A percentile compares a stretch with the other conserved stretches of the same genome.
phyloP scores from a whole-genome alignment of 37 sponge, comb jelly and placozoan genomes.

The Halichondria panicea region DNA sequence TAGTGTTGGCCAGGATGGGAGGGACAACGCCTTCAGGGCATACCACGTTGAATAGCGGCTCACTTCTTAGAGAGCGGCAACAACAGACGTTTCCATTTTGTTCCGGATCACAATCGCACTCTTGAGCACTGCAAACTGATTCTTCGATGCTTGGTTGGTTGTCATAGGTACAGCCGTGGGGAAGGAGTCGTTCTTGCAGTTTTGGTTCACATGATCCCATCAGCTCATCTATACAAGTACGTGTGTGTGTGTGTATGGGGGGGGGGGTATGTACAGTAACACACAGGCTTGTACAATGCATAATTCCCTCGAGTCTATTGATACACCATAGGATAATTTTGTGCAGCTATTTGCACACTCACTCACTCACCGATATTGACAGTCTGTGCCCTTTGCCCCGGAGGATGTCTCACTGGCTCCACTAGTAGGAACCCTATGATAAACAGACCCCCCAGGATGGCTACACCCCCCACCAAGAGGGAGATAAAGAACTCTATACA shows the following conservation, averaged over 20 bases:
- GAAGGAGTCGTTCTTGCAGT: background rate
- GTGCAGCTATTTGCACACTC: too few species aligned
- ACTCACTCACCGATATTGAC: background rate
- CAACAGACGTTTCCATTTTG: conserved; percentile 1
- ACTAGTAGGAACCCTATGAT: conserved; percentile 39
- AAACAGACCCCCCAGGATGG: conserved; percentile 26
- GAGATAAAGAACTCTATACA: conserved; percentile 24
- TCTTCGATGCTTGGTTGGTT: background rate
- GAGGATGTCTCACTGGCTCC: conserved; percentile 25
- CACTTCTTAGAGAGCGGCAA: background rate
- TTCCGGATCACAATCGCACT: background rate
- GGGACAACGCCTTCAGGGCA: background rate
- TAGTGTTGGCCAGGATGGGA: background rate
- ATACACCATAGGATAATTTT: too few species aligned
- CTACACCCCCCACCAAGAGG: conserved; percentile 17
- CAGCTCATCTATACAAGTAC: background rate
- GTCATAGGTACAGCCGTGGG: conserved; percentile 8
- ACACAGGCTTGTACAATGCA: too few species aligned
- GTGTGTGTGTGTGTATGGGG: background rate
- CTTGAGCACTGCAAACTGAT: background rate
- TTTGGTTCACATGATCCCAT: background rate
- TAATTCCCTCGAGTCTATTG: too few species aligned
- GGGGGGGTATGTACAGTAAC: background rate
- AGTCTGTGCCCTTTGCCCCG: background rate
- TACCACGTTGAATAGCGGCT: background rate